Percentiles rank a stretch among this genome's conserved stretches.
Evolutionary conservation across 30 jellyfish, hydroid and myxozoan genomes (phyloP).

Genomic region (Cassiopea xamachana): DNA sequence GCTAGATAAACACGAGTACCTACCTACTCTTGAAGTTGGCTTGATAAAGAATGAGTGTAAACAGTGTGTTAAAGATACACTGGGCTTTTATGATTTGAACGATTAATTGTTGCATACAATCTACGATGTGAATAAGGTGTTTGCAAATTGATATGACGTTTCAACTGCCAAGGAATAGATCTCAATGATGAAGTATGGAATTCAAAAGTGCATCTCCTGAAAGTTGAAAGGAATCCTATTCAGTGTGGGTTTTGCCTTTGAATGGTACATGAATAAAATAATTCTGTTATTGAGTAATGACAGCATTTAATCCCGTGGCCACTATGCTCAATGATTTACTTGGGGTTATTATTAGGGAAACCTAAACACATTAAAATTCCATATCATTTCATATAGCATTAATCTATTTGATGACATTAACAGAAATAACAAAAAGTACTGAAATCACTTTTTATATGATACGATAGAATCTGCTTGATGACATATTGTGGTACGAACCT

Average conservation of each 20-base stretch:
- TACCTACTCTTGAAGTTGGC: too few relatives aligned
- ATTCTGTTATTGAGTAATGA: not conserved
- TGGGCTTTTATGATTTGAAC: too few relatives aligned
- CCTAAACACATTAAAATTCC: conserved; percentile 35
- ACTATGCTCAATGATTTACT: conserved; percentile 15
- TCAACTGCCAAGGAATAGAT: not conserved
- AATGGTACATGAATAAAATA: not conserved
- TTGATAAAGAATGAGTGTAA: too few relatives aligned
- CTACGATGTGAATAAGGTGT: too few relatives aligned
- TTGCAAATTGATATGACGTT: not conserved
- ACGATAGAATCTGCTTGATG: not conserved
- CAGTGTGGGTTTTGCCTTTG: conserved; percentile 18
- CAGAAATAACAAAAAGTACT: not conserved
- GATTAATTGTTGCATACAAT: too few relatives aligned
- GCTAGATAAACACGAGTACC: too few relatives aligned
- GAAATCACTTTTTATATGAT: conserved; percentile 1
- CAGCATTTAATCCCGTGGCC: conserved; percentile 17
- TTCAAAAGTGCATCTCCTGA: conserved; percentile 5
- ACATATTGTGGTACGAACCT: conserved; percentile 15
- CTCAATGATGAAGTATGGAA: not conserved
- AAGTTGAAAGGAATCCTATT: not conserved
- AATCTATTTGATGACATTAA: conserved; percentile 32
- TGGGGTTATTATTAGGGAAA: conserved; percentile 12
- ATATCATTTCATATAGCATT: not conserved
- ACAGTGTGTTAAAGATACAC: too few relatives aligned